Conservation (phyloP, 2,888 invertebrate genomes). For the Griposia aprilina region DNA sequence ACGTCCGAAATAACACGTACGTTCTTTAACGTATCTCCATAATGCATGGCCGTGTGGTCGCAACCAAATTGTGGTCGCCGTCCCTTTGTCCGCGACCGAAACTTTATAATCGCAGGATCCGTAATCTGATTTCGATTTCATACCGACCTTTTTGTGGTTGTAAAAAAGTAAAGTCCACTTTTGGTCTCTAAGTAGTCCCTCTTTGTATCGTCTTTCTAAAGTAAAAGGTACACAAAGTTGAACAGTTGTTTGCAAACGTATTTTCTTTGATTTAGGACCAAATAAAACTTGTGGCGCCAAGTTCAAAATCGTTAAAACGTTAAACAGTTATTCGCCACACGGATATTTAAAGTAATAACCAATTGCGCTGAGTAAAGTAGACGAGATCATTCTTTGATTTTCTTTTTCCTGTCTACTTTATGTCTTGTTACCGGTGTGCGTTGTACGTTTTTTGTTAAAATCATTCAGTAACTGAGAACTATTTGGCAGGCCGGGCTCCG, state of each 20-base stretch:
- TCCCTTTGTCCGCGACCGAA: conserved; percentile 79
- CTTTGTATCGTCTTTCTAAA: conserved; percentile 78
- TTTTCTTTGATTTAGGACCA: conserved; percentile 69
- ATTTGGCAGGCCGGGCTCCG: conserved; percentile 68
- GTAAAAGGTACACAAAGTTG: conserved; percentile 76
- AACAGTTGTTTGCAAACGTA: conserved; percentile 73
- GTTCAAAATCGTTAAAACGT: conserved; percentile 62
- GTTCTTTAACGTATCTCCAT: conserved; percentile 73
- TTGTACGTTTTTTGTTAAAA: conserved; percentile 74
- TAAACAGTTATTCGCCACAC: conserved; percentile 55
- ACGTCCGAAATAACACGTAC: conserved; percentile 77
- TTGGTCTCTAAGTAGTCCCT: conserved; percentile 74
- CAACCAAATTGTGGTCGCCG: conserved; percentile 74
- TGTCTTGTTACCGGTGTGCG: conserved; percentile 62
- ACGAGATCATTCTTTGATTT: conserved; percentile 62
- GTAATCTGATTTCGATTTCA: conserved; percentile 87
- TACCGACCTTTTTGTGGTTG: conserved; percentile 83
- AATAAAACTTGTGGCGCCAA: conserved; percentile 72
- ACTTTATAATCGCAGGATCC: conserved; percentile 85
- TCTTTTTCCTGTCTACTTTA: conserved; percentile 67
- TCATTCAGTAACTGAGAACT: conserved; percentile 75
- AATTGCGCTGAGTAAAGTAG: conserved; percentile 52
- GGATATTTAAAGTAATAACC: conserved; percentile 61
- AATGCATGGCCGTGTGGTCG: conserved; percentile 80
- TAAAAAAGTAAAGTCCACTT: conserved; percentile 84